Base-by-base conservation (phyloP, 2,797 vertebrate genomes). In the Karalla daura region DNA sequence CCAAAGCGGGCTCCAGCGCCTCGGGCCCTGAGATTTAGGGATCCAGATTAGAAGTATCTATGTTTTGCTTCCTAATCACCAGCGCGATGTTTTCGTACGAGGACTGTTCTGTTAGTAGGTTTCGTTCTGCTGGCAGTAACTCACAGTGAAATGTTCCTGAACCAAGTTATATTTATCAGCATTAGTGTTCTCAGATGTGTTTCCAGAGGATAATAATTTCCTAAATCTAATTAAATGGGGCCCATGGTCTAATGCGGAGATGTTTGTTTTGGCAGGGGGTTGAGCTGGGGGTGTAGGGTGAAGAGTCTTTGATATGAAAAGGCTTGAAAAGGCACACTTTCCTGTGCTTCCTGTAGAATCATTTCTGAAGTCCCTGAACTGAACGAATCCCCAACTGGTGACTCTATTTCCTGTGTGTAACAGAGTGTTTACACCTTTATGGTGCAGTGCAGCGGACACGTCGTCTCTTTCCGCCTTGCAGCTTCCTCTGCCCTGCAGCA, bases 161-260 rank as follows among this genome's bases (percentile, higher is more conserved):
- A 69, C 71, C 67, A 45, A 78, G 74, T 84, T 90, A 90, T 86
- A 88, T 88, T 91, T 89, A 88, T 78, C 77, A 54, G 33, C 52
- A 79, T 54, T 46, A 50, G 32, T 47, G 65, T 53, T 74, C 80
- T 88, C 77, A 84, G 86, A 87, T 87, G 81, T 82, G 66, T 1
- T 60, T 89, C 87, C 85, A 90, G 78, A 80, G 74, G 70, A 81
- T 86, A 41, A 59, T 30, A 76, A 65, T 76, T 67, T 65, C 4
- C 12, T 40, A 58, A 89, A 90, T 89, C 83, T 68, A 82, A 87
- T 89, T 91, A 82, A 80, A 78, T 36, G 1, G 70, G 46, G 70
- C 74, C 52, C 79, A 66, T 50, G 71, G 39, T 78, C 39, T 78
- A 74, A 84, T 76, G 65, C 41, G 24, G 71, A 68, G 73, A 59